Percentiles rank a stretch among this genome's conserved stretches.
phyloP scores from a whole-genome alignment of 2,888 invertebrate species.

The Drosophila parthenogenetica region DNA sequence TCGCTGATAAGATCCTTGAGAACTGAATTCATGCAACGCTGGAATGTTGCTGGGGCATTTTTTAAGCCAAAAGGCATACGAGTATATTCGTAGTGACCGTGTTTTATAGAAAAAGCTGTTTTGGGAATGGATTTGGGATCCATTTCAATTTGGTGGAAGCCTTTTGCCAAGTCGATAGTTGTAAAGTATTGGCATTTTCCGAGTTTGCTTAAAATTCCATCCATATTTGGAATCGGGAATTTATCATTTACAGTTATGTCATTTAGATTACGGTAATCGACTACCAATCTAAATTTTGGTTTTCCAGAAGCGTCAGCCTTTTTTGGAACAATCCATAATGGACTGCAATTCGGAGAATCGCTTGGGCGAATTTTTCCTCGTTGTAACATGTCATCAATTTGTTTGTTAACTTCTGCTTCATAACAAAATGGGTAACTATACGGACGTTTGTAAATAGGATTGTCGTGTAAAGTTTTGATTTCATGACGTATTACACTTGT shows the following conservation, averaged over 20 bases:
- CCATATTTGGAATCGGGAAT: too few relatives aligned
- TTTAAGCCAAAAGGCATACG: neutral
- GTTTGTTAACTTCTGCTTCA: too few relatives aligned
- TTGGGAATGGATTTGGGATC: neutral
- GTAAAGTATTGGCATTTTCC: too few relatives aligned
- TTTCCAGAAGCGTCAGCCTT: neutral
- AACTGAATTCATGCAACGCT: neutral
- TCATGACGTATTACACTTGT: too few relatives aligned
- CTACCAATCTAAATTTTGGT: neutral
- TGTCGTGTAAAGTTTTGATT: too few relatives aligned
- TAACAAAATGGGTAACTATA: too few relatives aligned
- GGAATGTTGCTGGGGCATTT: neutral
- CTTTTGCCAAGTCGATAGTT: too few relatives aligned
- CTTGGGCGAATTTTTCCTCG: neutral
- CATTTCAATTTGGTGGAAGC: constrained; percentile 1
- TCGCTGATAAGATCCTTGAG: neutral
- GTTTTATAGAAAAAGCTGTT: too few relatives aligned
- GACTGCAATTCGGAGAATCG: neutral
- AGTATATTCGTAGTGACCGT: neutral
- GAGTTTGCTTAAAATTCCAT: too few relatives aligned
- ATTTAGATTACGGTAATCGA: constrained; percentile 3
- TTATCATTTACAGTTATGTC: constrained; percentile 2
- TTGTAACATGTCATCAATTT: too few relatives aligned
- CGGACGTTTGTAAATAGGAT: too few relatives aligned
- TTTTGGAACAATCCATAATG: constrained; percentile 2